Base-by-base conservation (phyloP, 92 coral and sea anemone species). In the Epizoanthus scotinus region DNA sequence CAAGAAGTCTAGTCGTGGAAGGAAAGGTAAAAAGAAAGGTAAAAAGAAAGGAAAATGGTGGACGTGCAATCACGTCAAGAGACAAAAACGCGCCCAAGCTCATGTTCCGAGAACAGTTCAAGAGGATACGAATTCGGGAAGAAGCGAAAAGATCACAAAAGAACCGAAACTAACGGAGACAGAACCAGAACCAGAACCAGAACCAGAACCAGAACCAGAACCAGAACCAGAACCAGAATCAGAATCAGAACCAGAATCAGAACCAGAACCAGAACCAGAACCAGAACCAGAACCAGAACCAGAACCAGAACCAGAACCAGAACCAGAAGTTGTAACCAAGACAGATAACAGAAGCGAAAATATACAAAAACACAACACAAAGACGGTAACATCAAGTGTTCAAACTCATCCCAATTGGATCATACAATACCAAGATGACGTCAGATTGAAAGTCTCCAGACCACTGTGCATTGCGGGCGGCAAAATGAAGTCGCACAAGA, bases 31-130 rank as follows among this genome's bases (percentile, higher is more conserved):
- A n/a, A n/a, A n/a, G n/a, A n/a, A 73, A n/a, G 40, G 59, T 2
- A 73, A n/a, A n/a, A n/a, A n/a, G n/a, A n/a, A 55, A 21, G 67
- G 67, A 3, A 57, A 73, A 36, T 73, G 79, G 79, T 73, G 79
- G 79, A 55, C 20, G 53, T 18, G 22, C 28, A 57, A 56, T 7
- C 77, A 20, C 15, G 14, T 18, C 19, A 47, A 21, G 19, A 71
- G n/a, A n/a, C n/a, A n/a, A n/a, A n/a, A 54, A 6, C 63, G 18
- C 24, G 19, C 17, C 17, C 17, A 18, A 28, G 6, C 63, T 0
- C 17, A 71, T 10, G 21, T 4, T 24, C 4, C 63, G 31, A 40
- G 0, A 29, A 19, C 50, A 18, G 21, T 15, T 22, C 18, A 52
- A 4, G 34, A 42, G 36, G 58, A 44, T 3, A 2, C 58, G 17